phyloP scores from a whole-genome alignment of 2,888 invertebrate genomes.

The Acleris cristana region DNA sequence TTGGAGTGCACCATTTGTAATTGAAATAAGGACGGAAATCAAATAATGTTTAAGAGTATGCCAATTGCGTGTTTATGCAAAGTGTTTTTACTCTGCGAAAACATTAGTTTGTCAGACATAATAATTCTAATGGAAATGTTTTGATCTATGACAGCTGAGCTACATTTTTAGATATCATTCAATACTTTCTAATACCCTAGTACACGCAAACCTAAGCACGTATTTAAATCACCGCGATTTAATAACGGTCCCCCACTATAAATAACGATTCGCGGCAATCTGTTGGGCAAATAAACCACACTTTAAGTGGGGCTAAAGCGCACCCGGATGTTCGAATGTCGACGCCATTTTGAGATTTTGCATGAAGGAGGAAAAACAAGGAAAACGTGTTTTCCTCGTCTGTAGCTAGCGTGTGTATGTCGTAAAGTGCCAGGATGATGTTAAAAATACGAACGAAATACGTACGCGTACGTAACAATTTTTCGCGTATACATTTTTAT shows the following conservation, averaged over 20 bases:
- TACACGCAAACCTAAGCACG: slow-evolving; percentile 19
- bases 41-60: slow-evolving; percentile 16
- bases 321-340: slow-evolving; percentile 58
- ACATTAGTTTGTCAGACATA: neutral
- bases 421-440: neutral
- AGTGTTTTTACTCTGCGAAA: slow-evolving; percentile 15
- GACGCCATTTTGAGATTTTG: slow-evolving; percentile 58
- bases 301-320: slow-evolving; percentile 65
- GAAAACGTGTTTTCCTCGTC: slow-evolving; percentile 41
- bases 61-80: slow-evolving; percentile 29
- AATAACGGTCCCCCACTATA: slow-evolving; percentile 60
- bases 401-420: neutral
- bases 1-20: neutral
- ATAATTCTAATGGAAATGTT: neutral
- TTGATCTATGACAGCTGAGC: slow-evolving; percentile 1
- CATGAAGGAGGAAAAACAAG: slow-evolving; percentile 39
- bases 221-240: slow-evolving; percentile 46
- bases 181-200: slow-evolving; percentile 15
- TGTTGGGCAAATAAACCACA: slow-evolving; percentile 66
- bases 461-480: no score
- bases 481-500: no score
- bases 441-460: no score
- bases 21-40: slow-evolving; percentile 2
- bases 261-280: slow-evolving; percentile 61
- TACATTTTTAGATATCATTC: slow-evolving; percentile 9